A percentile compares a stretch with the other conserved stretches of the same genome.
These are phyloP conservation scores for Quadroppia sp. DNA, from an alignment of 2,888 invertebrate genomes.

Conservation along the genomic window DNA sequence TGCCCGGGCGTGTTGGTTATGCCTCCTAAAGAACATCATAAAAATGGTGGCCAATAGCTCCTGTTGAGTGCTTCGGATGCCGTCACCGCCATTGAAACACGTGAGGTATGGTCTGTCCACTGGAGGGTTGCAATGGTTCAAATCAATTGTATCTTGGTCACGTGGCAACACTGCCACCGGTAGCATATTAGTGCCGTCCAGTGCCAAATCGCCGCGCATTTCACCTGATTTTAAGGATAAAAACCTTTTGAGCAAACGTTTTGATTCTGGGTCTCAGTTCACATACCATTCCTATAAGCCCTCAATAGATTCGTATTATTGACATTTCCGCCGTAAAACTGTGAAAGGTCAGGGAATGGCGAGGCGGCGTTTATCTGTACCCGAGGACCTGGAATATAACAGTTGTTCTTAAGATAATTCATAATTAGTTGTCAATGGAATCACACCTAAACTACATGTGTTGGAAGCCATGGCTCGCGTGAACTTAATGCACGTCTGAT, in stretches of 20 bases:
- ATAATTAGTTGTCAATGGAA: neutral
- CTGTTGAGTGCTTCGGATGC: conserved; percentile 41
- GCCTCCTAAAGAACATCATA: conserved; percentile 57
- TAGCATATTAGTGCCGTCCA: conserved; percentile 4
- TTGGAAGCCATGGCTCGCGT: conserved; percentile 39
- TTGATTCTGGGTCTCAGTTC: no score
- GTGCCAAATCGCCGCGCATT: neutral
- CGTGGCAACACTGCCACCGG: neutral
- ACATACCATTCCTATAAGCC: no score
- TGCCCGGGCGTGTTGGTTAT: conserved; percentile 67
- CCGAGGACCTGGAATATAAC: conserved; percentile 31
- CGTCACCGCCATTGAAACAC: conserved; percentile 42
- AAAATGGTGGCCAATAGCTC: conserved; percentile 32
- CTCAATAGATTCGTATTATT: no score
- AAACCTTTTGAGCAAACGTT: no score
- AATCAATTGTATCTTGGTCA: conserved; percentile 25
- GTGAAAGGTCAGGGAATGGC: conserved; percentile 27
- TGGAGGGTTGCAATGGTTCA: conserved; percentile 37
- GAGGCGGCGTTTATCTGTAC: conserved; percentile 37
- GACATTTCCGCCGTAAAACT: conserved; percentile 30
- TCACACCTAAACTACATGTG: conserved; percentile 39
- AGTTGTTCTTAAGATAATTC: neutral
- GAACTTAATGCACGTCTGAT: conserved; percentile 40
- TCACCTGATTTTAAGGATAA: neutral
- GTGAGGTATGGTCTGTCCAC: conserved; percentile 22